Conservation (phyloP, 1,140 invertebrate genomes). For the Drosophila subobscura region DNA sequence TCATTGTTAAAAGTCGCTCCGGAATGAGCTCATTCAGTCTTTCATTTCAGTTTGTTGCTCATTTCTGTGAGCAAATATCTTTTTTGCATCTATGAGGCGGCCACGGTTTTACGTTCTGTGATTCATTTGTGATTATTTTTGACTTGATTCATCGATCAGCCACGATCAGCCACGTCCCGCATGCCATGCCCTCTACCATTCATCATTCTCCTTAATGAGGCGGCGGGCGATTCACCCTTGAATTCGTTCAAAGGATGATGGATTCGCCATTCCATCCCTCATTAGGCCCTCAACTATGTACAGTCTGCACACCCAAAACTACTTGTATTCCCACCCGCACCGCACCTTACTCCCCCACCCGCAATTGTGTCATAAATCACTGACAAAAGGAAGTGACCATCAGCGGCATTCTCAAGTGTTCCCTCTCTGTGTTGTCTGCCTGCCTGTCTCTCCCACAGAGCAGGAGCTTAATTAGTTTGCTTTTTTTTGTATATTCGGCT, state of each 20-base stretch:
- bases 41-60: no score
- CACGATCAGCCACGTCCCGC: no score
- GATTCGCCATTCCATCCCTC: slow-evolving; percentile 14
- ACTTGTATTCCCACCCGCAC: background rate
- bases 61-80: no score
- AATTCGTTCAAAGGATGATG: background rate
- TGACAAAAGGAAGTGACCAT: slow-evolving; percentile 70
- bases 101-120: background rate
- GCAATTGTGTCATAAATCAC: slow-evolving; percentile 69
- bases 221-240: no score
- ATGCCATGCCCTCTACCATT: no score
- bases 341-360: no score
- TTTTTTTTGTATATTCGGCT: slow-evolving; percentile 25
- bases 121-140: slow-evolving; percentile 2
- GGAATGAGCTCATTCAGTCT: no score
- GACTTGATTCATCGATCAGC: no score
- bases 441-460: background rate
- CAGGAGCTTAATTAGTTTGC: slow-evolving; percentile 74
- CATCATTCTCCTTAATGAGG: no score
- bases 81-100: background rate
- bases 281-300: slow-evolving; percentile 15
- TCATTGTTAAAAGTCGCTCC: no score
- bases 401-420: slow-evolving; percentile 54
- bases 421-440: slow-evolving; percentile 54
- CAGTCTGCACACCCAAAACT: slow-evolving; percentile 1